phyloP scores from a whole-genome alignment of 2,797 vertebrate genomes.

The Thaleichthys pacificus region DNA sequence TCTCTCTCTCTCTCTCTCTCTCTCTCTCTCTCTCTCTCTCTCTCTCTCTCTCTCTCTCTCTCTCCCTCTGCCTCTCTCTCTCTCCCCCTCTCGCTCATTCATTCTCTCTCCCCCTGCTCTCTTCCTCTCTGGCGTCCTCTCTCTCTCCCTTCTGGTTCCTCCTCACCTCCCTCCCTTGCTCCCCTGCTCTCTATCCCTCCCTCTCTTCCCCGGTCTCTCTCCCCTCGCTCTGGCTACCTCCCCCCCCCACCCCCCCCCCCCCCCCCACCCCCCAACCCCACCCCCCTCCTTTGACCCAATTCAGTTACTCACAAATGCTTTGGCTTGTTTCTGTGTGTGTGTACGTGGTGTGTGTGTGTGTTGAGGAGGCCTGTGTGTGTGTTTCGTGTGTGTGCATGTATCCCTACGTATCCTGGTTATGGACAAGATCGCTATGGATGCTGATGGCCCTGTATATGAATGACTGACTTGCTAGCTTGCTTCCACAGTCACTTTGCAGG shows the following conservation, averaged over 20 bases:
- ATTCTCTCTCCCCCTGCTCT: too few species aligned
- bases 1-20: too few species aligned
- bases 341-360: slow-evolving; percentile 1
- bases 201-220: not conserved
- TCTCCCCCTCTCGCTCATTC: too few species aligned
- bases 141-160: too few species aligned
- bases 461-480: too few species aligned
- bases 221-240: not conserved
- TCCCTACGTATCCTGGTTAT: not conserved
- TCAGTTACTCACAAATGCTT: slow-evolving; percentile 7
- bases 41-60: not conserved
- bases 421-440: not conserved
- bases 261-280: not conserved
- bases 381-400: not conserved
- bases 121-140: too few species aligned
- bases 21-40: not conserved
- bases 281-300: slow-evolving; percentile 2
- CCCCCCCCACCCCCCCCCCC: not conserved
- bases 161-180: too few species aligned
- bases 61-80: not conserved
- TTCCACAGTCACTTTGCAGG: not conserved
- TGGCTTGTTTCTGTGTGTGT: not conserved
- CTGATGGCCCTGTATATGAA: not conserved
- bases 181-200: not conserved
- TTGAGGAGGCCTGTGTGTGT: not conserved